Conservation (phyloP, 2,888 invertebrate species). For the Glyphotaelius pellucidus region DNA sequence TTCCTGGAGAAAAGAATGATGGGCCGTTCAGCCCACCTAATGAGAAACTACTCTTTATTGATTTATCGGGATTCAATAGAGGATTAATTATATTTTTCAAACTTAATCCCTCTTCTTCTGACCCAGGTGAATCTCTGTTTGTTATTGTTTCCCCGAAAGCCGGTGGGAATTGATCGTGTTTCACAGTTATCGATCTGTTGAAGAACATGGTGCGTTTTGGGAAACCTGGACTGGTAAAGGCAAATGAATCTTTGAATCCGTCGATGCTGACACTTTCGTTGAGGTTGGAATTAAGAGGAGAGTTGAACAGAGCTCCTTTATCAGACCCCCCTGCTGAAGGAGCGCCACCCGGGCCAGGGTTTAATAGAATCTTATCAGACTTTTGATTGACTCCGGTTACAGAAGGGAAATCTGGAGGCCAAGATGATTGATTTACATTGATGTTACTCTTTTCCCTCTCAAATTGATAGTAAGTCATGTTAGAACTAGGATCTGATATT, state of each 20-base stretch:
- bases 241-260: slow-evolving; percentile 26
- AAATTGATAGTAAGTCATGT: slow-evolving; percentile 54
- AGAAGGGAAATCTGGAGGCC: slow-evolving; percentile 65
- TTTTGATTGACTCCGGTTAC: slow-evolving; percentile 54
- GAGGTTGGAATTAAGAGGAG: slow-evolving; percentile 55
- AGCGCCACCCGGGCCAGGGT: slow-evolving; percentile 42
- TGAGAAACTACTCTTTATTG: slow-evolving; percentile 68
- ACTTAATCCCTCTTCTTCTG: slow-evolving; percentile 21
- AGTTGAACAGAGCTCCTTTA: slow-evolving; percentile 63
- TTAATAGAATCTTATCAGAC: slow-evolving; percentile 45
- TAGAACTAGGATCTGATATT: slow-evolving; percentile 70
- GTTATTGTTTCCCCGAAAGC: slow-evolving; percentile 20
- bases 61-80: slow-evolving; percentile 19
- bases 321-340: slow-evolving; percentile 34
- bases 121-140: neutral
- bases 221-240: slow-evolving; percentile 12
- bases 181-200: slow-evolving; percentile 26
- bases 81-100: slow-evolving; percentile 23
- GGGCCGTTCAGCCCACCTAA: slow-evolving; percentile 74
- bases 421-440: slow-evolving; percentile 61
- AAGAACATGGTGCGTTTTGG: neutral
- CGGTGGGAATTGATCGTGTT: neutral
- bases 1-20: slow-evolving; percentile 67
- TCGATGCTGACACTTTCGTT: slow-evolving; percentile 60
- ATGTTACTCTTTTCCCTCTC: slow-evolving; percentile 56